phyloP scores from a whole-genome alignment of 2,888 invertebrate species.

The Dolomedes plantarius region DNA sequence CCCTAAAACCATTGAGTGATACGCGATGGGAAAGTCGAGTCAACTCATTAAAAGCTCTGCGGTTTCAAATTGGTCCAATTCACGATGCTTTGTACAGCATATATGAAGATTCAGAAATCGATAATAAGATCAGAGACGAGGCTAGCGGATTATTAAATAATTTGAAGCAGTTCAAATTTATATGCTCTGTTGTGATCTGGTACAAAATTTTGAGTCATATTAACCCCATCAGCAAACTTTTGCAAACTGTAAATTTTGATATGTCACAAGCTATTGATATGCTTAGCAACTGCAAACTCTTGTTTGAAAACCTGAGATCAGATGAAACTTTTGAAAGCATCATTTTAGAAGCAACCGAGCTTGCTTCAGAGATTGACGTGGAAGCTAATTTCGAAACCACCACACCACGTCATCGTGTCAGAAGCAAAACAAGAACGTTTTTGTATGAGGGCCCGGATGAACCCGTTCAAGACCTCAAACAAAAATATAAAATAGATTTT shows the following conservation, averaged over 20 bases:
- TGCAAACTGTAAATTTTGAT: background rate
- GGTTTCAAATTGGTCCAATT: slow-evolving; percentile 15
- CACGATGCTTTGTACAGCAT: background rate
- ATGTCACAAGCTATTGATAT: background rate
- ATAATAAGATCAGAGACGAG: background rate
- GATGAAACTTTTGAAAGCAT: background rate
- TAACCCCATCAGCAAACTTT: background rate
- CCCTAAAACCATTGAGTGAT: slow-evolving; percentile 20
- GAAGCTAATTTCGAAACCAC: background rate
- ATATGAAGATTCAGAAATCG: background rate
- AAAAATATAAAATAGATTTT: background rate
- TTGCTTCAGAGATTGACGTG: background rate
- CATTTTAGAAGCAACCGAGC: background rate
- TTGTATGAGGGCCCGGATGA: background rate
- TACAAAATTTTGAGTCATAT: slow-evolving; percentile 10
- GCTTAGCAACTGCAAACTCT: background rate
- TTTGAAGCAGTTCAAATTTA: slow-evolving; percentile 8
- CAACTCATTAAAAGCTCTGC: background rate
- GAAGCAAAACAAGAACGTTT: background rate
- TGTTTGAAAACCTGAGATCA: background rate
- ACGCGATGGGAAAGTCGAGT: slow-evolving; percentile 21
- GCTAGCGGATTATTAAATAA: background rate
- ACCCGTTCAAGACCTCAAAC: background rate
- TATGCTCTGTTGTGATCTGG: slow-evolving; percentile 1
- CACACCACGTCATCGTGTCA: background rate